Evolutionary conservation across 1,140 invertebrate species (phyloP).

Genomic region (Diachasmimorpha longicaudata): DNA sequence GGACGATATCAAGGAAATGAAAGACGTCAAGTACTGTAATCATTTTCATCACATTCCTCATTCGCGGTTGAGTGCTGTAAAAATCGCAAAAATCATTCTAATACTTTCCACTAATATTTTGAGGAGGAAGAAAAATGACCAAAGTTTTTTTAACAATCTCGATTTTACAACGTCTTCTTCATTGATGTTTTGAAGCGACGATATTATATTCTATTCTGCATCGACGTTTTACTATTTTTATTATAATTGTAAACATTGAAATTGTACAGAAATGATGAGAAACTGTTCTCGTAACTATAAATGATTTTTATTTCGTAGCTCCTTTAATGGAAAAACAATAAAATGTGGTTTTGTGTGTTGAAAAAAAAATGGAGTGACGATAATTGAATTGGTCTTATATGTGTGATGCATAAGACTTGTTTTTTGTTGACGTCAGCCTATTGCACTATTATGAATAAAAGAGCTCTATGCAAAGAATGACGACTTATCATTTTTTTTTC

Average conservation of each 20-base stretch:
- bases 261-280: background rate
- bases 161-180: background rate
- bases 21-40: background rate
- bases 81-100: background rate
- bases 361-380: slow-evolving; percentile 26
- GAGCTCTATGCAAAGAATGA: slow-evolving; percentile 29
- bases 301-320: slow-evolving; percentile 10
- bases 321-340: background rate
- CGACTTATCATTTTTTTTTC: background rate
- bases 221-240: background rate
- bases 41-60: slow-evolving; percentile 6
- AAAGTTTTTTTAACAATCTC: background rate
- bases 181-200: background rate
- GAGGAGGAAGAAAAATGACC: background rate
- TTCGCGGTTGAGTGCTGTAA: background rate
- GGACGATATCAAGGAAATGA: slow-evolving; percentile 12
- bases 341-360: slow-evolving; percentile 11
- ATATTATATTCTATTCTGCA: background rate
- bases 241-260: background rate
- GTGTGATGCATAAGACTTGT: slow-evolving; percentile 45
- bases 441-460: slow-evolving; percentile 43
- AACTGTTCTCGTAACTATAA: background rate
- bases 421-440: slow-evolving; percentile 41
- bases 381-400: slow-evolving; percentile 36
- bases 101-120: background rate